Evolutionary conservation across 2,113 vertebrate species (phyloP).

Genomic region (Tragelaphus strepsiceros): DNA sequence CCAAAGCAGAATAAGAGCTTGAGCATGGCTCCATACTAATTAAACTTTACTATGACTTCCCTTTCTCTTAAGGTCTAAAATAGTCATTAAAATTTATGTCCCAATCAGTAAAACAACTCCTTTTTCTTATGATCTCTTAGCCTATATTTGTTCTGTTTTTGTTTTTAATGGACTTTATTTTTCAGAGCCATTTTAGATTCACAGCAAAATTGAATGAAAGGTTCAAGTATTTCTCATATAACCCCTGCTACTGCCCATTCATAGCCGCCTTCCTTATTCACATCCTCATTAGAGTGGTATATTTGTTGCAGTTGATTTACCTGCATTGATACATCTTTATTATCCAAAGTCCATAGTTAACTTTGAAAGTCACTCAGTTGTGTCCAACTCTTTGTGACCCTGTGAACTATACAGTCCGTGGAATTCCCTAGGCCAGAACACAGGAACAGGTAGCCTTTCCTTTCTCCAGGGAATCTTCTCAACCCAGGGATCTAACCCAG

Average conservation of each 20-base stretch:
- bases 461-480: neutral
- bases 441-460: neutral
- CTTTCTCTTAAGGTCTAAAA: neutral
- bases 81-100: neutral
- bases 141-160: neutral
- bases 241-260: neutral
- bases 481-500: neutral
- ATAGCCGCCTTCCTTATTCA: neutral
- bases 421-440: neutral
- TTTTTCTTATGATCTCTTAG: neutral
- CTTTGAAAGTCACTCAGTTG: neutral
- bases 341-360: neutral
- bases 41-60: neutral
- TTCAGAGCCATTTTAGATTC: neutral
- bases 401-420: neutral
- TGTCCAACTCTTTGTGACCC: neutral
- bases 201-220: neutral
- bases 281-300: neutral
- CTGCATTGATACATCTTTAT: neutral
- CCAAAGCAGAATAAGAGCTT: neutral
- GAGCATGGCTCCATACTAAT: neutral
- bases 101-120: neutral
- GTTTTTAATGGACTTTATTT: neutral
- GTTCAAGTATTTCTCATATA: neutral
- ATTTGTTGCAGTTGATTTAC: neutral